These are phyloP conservation scores for Gallinago paraguaiae DNA, from an alignment of 2,113 vertebrate species.

Conservation along the genomic window DNA sequence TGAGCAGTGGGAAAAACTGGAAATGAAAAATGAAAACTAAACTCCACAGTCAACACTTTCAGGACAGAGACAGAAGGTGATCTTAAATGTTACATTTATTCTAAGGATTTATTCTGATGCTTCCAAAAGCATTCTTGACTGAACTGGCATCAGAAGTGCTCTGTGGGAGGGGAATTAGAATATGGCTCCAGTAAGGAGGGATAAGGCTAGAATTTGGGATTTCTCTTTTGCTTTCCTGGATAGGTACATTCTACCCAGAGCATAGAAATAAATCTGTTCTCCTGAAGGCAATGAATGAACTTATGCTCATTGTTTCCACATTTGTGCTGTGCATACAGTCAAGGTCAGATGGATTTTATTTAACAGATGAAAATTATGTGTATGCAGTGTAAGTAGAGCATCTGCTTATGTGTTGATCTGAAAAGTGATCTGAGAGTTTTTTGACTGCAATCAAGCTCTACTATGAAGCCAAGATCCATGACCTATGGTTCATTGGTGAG, in stretches of 20 bases:
- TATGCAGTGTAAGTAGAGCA: neutral
- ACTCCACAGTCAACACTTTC: neutral
- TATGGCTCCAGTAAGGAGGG: neutral
- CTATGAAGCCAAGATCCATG: neutral
- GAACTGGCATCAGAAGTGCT: neutral
- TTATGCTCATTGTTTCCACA: neutral
- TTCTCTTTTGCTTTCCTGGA: neutral
- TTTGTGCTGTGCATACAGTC: neutral
- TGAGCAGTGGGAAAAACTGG: neutral
- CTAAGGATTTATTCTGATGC: neutral
- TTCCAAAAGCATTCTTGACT: neutral
- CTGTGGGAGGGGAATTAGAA: neutral
- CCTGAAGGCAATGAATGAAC: neutral
- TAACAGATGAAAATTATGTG: neutral
- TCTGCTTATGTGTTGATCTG: neutral
- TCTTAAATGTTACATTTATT: neutral
- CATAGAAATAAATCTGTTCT: neutral
- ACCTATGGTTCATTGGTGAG: neutral
- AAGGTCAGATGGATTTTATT: constrained; percentile 22
- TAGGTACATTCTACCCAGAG: neutral
- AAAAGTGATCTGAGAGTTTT: neutral
- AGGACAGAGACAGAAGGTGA: neutral
- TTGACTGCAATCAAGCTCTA: neutral
- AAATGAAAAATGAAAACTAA: neutral
- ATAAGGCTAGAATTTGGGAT: neutral